phyloP scores from a whole-genome alignment of 2,888 invertebrate species.

The Erebia ligea region DNA sequence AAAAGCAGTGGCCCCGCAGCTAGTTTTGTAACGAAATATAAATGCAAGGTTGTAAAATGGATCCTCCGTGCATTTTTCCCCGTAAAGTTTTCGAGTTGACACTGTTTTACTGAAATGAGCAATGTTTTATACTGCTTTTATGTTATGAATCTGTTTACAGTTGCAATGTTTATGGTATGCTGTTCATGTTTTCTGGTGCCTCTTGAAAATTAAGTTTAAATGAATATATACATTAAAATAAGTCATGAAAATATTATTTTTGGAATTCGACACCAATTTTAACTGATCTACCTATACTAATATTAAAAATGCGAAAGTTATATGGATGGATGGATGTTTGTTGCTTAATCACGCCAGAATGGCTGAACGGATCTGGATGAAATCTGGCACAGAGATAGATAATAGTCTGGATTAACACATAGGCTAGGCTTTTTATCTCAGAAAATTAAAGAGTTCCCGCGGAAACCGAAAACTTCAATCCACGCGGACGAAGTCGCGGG shows the following conservation, averaged over 20 bases:
- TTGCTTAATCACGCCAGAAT: too few species aligned
- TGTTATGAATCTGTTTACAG: slow-evolving; percentile 14
- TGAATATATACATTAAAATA: background rate
- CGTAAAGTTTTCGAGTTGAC: slow-evolving; percentile 34
- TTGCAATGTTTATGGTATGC: slow-evolving; percentile 11
- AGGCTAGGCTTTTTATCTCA: too few species aligned
- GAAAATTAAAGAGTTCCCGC: too few species aligned
- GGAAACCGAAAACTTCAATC: too few species aligned
- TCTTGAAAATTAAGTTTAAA: background rate
- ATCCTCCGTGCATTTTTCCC: slow-evolving; percentile 32
- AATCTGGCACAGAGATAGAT: too few species aligned
- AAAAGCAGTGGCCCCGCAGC: background rate
- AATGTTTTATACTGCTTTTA: slow-evolving; percentile 22
- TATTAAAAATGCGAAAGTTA: too few species aligned
- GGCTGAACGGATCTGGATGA: too few species aligned
- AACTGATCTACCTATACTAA: too few species aligned
- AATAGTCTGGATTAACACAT: too few species aligned
- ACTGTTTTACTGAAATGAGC: slow-evolving; percentile 35
- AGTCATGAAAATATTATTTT: background rate
- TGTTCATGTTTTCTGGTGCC: background rate
- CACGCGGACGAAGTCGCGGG: too few species aligned
- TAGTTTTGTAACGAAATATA: slow-evolving; percentile 16
- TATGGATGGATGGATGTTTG: too few species aligned
- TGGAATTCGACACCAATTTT: background rate
- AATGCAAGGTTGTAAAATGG: slow-evolving; percentile 30